phyloP scores from a whole-genome alignment of 2,113 vertebrate species.

The Varanus komodoensis region DNA sequence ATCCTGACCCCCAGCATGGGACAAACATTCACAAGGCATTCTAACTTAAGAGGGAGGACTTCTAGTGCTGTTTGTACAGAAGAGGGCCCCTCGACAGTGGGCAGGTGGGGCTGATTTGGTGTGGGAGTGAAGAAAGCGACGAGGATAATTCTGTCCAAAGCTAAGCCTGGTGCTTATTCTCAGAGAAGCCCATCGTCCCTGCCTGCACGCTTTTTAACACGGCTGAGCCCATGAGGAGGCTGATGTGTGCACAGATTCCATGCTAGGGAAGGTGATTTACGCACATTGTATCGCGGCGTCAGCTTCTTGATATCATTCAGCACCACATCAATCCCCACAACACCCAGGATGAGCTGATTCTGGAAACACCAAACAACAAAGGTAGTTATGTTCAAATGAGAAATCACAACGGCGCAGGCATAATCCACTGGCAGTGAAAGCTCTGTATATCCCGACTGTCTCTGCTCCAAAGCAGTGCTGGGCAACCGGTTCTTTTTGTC shows the following conservation, averaged over 20 bases:
- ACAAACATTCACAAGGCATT: not conserved
- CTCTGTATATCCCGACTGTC: not conserved
- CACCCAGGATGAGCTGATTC: slow-evolving; percentile 98
- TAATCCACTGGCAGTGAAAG: not conserved
- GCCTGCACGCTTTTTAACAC: not conserved
- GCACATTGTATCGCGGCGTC: slow-evolving; percentile 94
- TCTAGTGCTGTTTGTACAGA: not conserved
- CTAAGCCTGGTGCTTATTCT: not conserved
- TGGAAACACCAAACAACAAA: slow-evolving; percentile 67
- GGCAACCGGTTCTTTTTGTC: not conserved
- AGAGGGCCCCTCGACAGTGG: not conserved
- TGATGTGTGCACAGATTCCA: not conserved
- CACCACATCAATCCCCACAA: slow-evolving; percentile 97
- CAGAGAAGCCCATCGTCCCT: not conserved
- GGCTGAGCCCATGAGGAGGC: not conserved
- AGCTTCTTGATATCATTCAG: slow-evolving; percentile 96
- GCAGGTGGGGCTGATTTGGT: not conserved
- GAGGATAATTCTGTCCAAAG: not conserved
- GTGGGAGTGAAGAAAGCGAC: not conserved
- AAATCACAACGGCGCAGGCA: not conserved
- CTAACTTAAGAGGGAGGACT: not conserved
- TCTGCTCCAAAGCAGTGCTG: not conserved
- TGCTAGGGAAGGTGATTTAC: slow-evolving; percentile 46
- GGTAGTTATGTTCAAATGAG: not conserved
- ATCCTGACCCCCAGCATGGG: not conserved